phyloP scores from a whole-genome alignment of 2,888 invertebrate species.

The Beris chalybata region DNA sequence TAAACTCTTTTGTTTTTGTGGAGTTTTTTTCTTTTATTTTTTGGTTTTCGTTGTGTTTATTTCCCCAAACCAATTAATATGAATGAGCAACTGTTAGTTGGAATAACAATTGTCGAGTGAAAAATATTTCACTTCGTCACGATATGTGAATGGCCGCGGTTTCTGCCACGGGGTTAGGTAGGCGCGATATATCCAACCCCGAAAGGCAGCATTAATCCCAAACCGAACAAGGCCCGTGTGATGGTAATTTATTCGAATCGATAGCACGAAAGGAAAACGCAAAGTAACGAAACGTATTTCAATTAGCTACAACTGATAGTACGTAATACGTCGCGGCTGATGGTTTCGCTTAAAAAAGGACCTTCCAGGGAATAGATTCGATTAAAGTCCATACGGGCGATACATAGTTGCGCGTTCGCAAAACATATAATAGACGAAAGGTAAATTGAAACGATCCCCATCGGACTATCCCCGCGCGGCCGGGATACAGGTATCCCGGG shows the following conservation, averaged over 20 bases:
- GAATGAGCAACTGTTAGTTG: conserved; percentile 33
- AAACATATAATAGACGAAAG: neutral
- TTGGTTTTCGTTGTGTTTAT: too few species aligned
- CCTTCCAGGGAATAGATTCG: too few species aligned
- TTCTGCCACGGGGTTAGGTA: neutral
- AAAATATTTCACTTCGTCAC: conserved; percentile 36
- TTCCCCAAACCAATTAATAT: conserved; percentile 32
- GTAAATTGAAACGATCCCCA: neutral
- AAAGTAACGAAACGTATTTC: conserved; percentile 33
- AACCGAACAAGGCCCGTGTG: too few species aligned
- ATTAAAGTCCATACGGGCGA: too few species aligned
- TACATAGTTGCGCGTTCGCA: too few species aligned
- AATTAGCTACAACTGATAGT: conserved; percentile 32
- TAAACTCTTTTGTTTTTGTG: too few species aligned
- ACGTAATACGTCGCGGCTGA: conserved; percentile 12
- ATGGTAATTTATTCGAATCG: conserved; percentile 34
- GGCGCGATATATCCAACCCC: too few species aligned
- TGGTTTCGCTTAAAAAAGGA: too few species aligned
- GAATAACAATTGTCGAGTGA: conserved; percentile 35
- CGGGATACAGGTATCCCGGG: conserved; percentile 15
- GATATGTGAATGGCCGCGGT: conserved; percentile 32
- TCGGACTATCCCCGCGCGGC: neutral
- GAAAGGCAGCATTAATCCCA: too few species aligned
- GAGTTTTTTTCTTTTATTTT: too few species aligned
- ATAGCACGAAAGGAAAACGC: conserved; percentile 30